Evolutionary conservation across 2,113 vertebrate species (phyloP), one percentile per base, ranked within the genome.

Genomic region (Stigmatopora argus): DNA sequence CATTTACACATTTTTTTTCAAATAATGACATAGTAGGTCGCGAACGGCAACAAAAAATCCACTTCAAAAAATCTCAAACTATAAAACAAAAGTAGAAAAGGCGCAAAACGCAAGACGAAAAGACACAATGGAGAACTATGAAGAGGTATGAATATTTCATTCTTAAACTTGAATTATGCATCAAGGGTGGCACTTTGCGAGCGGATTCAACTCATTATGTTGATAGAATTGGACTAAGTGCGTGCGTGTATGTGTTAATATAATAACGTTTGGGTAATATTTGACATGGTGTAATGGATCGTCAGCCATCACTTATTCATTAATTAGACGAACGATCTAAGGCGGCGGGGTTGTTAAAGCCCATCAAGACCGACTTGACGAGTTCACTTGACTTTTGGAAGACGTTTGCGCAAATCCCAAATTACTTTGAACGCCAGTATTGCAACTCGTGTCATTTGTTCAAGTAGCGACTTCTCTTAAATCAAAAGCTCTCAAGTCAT

Each of bases 231-330:
- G 82, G 79, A 79, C 73, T 69, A 49, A 58, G 87, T 81, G 48
- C 4, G 38, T 41, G 38, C 31, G 53, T 23, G 23, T 73, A 73
- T 72, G 83, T 80, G 79, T 87, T 89, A 87, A 87, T 86, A 84
- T 89, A 78, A 88, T 87, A 87, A 90, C 87, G 80, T 89, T 89
- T 90, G 85, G 78, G 77, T 78, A 84, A 83, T 80, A 83, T 83
- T 82, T 17, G 53, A 56, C 23, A 7, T 79, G 74, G 74, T 62
- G 59, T 89, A 88, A 89, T 90, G 79, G 82, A 87, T 89, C 85
- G 77, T 56, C 41, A 86, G 85, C 70, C 83, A 76, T 88, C 80
- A 83, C 74, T 68, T 87, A 41, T 60, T 41, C 18, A 85, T 88
- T 86, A 85, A 89, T 86, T 83, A 78, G 78, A 90, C 78, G 85